phyloP scores from a whole-genome alignment of 1,140 invertebrate genomes.

The Drosophila prosaltans region DNA sequence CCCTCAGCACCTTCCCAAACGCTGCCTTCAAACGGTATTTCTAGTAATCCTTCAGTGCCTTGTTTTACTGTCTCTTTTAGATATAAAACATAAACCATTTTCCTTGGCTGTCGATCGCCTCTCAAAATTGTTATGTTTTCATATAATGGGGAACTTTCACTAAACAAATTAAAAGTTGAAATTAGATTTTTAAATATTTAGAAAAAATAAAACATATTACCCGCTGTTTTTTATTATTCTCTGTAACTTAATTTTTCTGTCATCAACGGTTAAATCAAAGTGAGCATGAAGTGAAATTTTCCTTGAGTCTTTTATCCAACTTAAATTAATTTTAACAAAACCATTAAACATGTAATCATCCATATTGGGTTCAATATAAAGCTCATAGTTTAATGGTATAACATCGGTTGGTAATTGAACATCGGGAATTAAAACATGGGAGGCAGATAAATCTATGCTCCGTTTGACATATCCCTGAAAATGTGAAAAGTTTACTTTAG shows the following conservation, averaged over 20 bases:
- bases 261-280: conserved; percentile 85
- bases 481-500: no score
- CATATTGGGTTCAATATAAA: conserved; percentile 86
- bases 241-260: conserved; percentile 75
- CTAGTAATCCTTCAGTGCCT: conserved; percentile 84
- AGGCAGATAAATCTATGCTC: conserved; percentile 86
- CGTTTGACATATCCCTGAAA: conserved; percentile 58
- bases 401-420: conserved; percentile 85
- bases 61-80: conserved; percentile 84
- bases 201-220: conserved; percentile 58
- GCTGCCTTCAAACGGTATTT: conserved; percentile 85
- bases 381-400: conserved; percentile 85
- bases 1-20: conserved; percentile 85
- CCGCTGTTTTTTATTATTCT: conserved; percentile 52
- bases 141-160: neutral
- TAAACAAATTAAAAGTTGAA: neutral
- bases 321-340: conserved; percentile 86
- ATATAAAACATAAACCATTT: conserved; percentile 84
- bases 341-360: conserved; percentile 86
- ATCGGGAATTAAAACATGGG: conserved; percentile 85
- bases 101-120: conserved; percentile 84
- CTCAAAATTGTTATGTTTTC: conserved; percentile 46
- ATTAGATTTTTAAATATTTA: neutral
- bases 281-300: conserved; percentile 86
- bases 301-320: conserved; percentile 85